Percentiles rank a stretch among this genome's conserved stretches.
Conservation (phyloP, 2,888 invertebrate species). For the Euclidia mi region DNA sequence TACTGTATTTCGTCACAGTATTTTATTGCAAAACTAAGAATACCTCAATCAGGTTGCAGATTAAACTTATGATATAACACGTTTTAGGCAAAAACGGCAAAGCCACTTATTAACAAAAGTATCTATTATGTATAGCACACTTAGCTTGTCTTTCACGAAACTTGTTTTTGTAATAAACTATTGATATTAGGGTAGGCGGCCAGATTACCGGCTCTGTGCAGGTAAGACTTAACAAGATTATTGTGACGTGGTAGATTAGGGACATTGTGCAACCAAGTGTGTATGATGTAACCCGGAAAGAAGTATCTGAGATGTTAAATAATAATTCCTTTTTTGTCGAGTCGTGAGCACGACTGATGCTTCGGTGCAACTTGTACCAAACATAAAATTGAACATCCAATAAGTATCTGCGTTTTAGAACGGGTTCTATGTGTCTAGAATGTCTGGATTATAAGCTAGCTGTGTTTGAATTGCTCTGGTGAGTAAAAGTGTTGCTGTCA, state of each 20-base stretch:
- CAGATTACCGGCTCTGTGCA: slow-evolving; percentile 11
- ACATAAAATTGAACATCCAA: not conserved
- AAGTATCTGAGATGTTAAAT: slow-evolving; percentile 1
- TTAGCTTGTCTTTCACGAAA: slow-evolving; percentile 12
- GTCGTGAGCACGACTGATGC: not conserved
- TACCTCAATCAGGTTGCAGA: slow-evolving; percentile 5
- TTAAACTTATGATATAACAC: slow-evolving; percentile 24
- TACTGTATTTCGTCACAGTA: not conserved
- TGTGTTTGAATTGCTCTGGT: too few relatives aligned
- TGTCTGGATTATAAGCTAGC: too few relatives aligned
- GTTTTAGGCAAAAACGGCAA: slow-evolving; percentile 10
- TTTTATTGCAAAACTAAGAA: slow-evolving; percentile 2
- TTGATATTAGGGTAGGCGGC: slow-evolving; percentile 16
- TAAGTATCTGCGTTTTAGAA: too few relatives aligned
- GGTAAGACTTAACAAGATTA: slow-evolving; percentile 1
- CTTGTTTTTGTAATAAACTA: slow-evolving; percentile 20
- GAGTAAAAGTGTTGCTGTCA: too few relatives aligned
- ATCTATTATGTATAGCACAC: slow-evolving; percentile 4
- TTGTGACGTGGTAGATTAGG: not conserved
- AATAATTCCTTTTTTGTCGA: slow-evolving; percentile 1
- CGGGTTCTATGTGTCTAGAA: too few relatives aligned
- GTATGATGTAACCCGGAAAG: slow-evolving; percentile 1
- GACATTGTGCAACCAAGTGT: not conserved
- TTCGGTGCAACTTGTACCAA: slow-evolving; percentile 1
- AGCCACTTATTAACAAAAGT: slow-evolving; percentile 11